Conservation (phyloP, 2,113 vertebrate species). For the Dolichotis patagonum region DNA sequence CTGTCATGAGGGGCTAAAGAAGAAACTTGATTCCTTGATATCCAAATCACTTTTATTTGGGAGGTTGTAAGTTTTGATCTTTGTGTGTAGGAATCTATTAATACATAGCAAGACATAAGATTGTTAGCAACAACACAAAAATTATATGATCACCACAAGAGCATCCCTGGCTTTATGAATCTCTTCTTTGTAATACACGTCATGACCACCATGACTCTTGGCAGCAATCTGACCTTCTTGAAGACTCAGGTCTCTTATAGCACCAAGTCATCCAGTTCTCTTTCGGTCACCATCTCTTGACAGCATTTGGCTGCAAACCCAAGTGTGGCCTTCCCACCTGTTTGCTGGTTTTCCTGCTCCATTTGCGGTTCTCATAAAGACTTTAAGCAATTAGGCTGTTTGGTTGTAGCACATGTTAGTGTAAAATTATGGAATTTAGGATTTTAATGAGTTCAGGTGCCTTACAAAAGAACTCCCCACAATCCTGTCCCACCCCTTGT, state of each 20-base stretch:
- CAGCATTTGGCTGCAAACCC: slow-evolving; percentile 73
- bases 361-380: slow-evolving; percentile 84
- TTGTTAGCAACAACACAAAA: neutral
- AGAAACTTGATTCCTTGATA: neutral
- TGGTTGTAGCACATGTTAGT: slow-evolving; percentile 87
- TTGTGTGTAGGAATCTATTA: slow-evolving; percentile 11
- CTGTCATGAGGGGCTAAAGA: neutral
- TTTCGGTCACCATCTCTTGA: slow-evolving; percentile 49
- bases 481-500: slow-evolving; percentile 68
- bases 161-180: neutral
- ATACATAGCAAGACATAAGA: neutral
- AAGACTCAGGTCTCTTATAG: slow-evolving; percentile 41
- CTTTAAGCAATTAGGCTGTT: slow-evolving; percentile 87
- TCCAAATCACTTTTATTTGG: neutral
- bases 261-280: slow-evolving; percentile 37
- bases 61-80: neutral
- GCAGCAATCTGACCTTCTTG: neutral
- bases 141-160: neutral
- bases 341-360: slow-evolving; percentile 85
- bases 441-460: slow-evolving; percentile 91
- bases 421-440: slow-evolving; percentile 90
- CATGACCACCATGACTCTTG: neutral
- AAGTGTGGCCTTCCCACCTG: slow-evolving; percentile 85
- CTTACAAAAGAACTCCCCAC: slow-evolving; percentile 87
- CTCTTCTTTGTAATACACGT: slow-evolving; percentile 31